Percentiles rank a stretch among this genome's conserved stretches.
Evolutionary conservation across 2,113 vertebrate genomes (phyloP).

Genomic region (Oryctolagus cuniculus): mOryCun1.1 NC_091440.1:40131001-40131500

Average conservation of each 20-base stretch:
- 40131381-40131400: slow-evolving; percentile 2
- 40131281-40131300: neutral
- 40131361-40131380: neutral
- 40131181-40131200: neutral
- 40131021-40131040: neutral
- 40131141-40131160: neutral
- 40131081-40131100: neutral
- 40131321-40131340: neutral
- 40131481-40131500: too few relatives aligned
- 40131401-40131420: neutral
- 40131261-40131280: neutral
- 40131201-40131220: neutral
- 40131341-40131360: neutral
- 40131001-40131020: neutral
- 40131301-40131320: neutral
- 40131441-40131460: neutral
- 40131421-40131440: neutral
- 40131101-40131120: neutral
- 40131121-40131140: neutral
- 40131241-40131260: neutral
- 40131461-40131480: too few relatives aligned
- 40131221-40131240: neutral
- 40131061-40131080: neutral
- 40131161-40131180: neutral
- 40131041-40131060: neutral